Evolutionary conservation across 2,797 vertebrate genomes (phyloP).

Genomic region (Anniella stebbinsi): DNA sequence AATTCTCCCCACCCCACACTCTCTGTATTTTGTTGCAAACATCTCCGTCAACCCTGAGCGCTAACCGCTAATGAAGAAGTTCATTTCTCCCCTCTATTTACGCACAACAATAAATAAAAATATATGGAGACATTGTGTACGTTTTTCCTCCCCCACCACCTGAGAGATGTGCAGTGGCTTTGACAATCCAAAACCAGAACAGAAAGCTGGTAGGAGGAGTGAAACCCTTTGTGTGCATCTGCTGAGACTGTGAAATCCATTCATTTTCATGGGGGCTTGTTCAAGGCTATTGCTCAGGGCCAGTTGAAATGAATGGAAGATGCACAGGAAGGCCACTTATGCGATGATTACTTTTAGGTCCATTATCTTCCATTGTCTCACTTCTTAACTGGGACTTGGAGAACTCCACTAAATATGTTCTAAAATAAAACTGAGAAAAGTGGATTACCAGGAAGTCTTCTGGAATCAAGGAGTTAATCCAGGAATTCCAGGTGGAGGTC

Average conservation of each 20-base stretch:
- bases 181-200: slow-evolving; percentile 46
- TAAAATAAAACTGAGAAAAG: not conserved
- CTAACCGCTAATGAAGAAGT: slow-evolving; percentile 61
- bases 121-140: not conserved
- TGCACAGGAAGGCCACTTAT: not conserved
- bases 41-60: slow-evolving; percentile 53
- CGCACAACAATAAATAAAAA: slow-evolving; percentile 25
- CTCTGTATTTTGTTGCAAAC: slow-evolving; percentile 63
- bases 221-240: slow-evolving; percentile 38
- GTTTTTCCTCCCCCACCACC: not conserved
- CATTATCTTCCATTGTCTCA: not conserved
- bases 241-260: too few species aligned
- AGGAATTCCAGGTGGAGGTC: not conserved
- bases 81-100: slow-evolving; percentile 21
- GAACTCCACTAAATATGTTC: not conserved
- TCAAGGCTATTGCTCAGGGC: not conserved
- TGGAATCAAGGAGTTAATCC: not conserved
- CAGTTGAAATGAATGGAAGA: not conserved
- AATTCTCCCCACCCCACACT: slow-evolving; percentile 69
- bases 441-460: too few species aligned
- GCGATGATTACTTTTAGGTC: not conserved
- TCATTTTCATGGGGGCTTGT: not conserved
- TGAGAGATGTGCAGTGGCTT: slow-evolving; percentile 61
- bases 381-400: not conserved
- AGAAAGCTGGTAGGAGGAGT: not conserved